Evolutionary conservation across 2,888 invertebrate genomes (phyloP), one percentile per base, ranked within the genome.

Genomic region (Ectropis crepuscularia): DNA sequence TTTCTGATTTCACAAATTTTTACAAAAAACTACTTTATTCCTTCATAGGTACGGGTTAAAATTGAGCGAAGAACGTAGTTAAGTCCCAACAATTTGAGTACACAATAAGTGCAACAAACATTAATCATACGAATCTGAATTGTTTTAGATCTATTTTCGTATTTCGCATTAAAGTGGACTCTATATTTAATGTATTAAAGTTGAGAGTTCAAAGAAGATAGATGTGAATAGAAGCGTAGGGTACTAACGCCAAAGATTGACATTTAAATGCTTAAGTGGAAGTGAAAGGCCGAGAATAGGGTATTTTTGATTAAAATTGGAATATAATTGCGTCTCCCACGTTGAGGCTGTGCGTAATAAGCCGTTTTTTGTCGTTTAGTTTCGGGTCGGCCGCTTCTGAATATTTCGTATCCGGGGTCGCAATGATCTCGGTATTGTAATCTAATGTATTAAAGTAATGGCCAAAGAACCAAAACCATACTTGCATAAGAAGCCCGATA

Each of bases 221-320:
- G 51, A 8, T 61, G 12, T 38, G 55, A 76, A 71, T 87, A 86
- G 86, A 89, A 83, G 84, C 79, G 76, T 79, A 78, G 84, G 70
- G 77, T 72, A 71, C 75, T 74, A 76, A 80, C 75, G 80, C 78
- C 74, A 74, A 80, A 92, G 92, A 92, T 92, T 91, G 92, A 92
- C 92, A 92, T 92, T 91, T 92, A 92, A 92, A 92, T 91, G 85
- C 82, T 88, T 89, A 89, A 90, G 88, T 89, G 90, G 92, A 92
- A 90, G 92, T 89, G 92, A 92, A 92, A 92, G 88, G 88, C 83
- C 83, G 83, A 83, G 85, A 85, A 86, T 86, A 86, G 83, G 85
- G 88, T 89, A 90, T 91, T 92, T 92, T 91, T 90, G 90, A 92
- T 92, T 92, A 91, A 92, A 92, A 92, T 92, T 92, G 90, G 88